A percentile compares a stretch with the other conserved stretches of the same genome.
Evolutionary conservation across 2,797 vertebrate genomes (phyloP).

Genomic region (Molossus alvarezi): DNA sequence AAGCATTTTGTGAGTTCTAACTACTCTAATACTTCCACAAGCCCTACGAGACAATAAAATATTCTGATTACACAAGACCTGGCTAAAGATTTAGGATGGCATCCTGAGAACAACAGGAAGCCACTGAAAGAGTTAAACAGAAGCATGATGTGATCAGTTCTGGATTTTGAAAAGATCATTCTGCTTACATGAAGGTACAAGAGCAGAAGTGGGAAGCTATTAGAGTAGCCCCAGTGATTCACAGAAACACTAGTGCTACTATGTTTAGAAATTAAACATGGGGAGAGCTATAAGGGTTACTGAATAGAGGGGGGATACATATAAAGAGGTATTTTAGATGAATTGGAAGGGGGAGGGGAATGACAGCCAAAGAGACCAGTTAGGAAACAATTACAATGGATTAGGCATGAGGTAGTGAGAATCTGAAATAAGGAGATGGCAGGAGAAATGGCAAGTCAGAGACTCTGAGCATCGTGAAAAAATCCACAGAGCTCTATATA

Average conservation of each 20-base stretch:
- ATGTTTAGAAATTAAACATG: conserved; percentile 50
- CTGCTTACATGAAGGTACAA: background rate
- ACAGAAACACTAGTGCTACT: background rate
- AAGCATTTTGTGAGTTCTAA: conserved; percentile 6
- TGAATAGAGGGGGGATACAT: background rate
- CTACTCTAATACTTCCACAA: background rate
- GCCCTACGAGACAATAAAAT: background rate
- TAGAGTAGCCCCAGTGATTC: background rate
- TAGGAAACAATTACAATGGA: background rate
- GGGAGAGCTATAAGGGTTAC: conserved; percentile 2
- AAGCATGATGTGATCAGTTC: background rate
- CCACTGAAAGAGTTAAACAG: background rate
- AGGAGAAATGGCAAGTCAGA: background rate
- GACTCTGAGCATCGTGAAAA: background rate
- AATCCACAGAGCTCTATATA: background rate
- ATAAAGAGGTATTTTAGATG: conserved; percentile 30
- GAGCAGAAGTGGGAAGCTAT: background rate
- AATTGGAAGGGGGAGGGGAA: background rate
- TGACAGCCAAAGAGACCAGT: background rate
- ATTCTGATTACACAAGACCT: background rate
- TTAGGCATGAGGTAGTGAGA: background rate
- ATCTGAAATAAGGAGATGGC: background rate
- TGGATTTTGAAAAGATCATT: conserved; percentile 49
- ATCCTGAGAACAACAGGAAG: background rate
- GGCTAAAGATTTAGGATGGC: conserved; percentile 21